Evolutionary conservation across 2,888 invertebrate species (phyloP).

Genomic region (Carabus problematicus): DNA sequence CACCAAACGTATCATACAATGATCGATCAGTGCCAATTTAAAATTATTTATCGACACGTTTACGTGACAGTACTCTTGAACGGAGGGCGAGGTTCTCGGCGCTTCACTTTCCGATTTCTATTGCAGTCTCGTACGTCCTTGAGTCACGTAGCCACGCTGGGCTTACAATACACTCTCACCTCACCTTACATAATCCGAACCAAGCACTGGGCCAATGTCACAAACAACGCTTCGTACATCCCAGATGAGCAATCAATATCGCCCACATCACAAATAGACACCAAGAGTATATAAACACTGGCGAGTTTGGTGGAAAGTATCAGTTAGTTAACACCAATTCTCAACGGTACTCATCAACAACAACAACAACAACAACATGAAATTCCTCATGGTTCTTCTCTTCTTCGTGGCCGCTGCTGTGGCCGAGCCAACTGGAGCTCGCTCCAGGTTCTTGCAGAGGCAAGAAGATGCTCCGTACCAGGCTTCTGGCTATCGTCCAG

Average conservation of each 20-base stretch:
- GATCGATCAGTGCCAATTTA: too few relatives aligned
- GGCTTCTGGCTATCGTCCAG: conserved; percentile 56
- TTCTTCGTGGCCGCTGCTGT: not conserved
- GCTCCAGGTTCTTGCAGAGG: conserved; percentile 1
- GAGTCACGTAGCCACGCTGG: not conserved
- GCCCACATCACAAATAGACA: too few relatives aligned
- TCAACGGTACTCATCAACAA: not conserved
- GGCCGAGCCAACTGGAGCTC: not conserved
- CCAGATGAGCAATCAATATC: too few relatives aligned
- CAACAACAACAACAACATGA: conserved; percentile 6
- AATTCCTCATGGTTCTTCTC: conserved; percentile 11
- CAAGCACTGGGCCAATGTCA: conserved; percentile 7
- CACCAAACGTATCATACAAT: too few relatives aligned
- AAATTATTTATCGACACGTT: too few relatives aligned
- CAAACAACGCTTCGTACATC: not conserved
- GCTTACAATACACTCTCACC: not conserved
- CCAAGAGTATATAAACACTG: not conserved
- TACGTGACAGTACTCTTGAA: too few relatives aligned
- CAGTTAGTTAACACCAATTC: not conserved
- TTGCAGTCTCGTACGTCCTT: not conserved
- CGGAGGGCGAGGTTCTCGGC: too few relatives aligned
- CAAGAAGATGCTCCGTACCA: conserved; percentile 47
- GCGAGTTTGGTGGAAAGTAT: not conserved
- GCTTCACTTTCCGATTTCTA: too few relatives aligned
- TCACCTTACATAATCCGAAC: too few relatives aligned